phyloP scores from a whole-genome alignment of 1,140 invertebrate genomes.

The Drosophila miranda region DNA sequence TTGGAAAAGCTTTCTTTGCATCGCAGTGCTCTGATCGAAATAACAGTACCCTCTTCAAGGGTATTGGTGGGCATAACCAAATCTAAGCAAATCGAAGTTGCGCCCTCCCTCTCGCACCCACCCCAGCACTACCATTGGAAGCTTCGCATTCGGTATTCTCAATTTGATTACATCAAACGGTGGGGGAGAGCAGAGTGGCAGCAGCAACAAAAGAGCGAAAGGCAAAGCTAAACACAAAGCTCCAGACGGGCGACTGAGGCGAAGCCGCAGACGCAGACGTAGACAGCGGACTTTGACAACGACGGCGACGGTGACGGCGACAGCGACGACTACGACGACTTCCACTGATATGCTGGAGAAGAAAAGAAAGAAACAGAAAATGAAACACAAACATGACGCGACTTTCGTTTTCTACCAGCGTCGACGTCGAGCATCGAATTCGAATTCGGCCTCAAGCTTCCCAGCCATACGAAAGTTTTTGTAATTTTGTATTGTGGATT shows the following conservation, averaged over 20 bases:
- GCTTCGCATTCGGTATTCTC: constrained; percentile 48
- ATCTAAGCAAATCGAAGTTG: too few relatives aligned
- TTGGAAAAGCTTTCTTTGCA: too few relatives aligned
- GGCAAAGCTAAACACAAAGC: constrained; percentile 36
- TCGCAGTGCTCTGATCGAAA: too few relatives aligned
- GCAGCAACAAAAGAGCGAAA: constrained; percentile 54
- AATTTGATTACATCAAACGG: constrained; percentile 76
- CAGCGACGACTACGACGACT: constrained; percentile 11
- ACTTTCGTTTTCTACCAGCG: constrained; percentile 75
- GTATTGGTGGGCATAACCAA: too few relatives aligned
- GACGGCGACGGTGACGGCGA: constrained; percentile 8
- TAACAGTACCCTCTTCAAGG: too few relatives aligned
- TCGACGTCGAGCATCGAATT: constrained; percentile 30
- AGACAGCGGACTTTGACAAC: too few relatives aligned
- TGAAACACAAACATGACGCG: constrained; percentile 54
- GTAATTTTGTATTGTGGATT: constrained; percentile 28
- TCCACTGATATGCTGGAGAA: constrained; percentile 48
- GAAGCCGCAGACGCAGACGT: too few relatives aligned
- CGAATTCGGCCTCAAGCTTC: constrained; percentile 63
- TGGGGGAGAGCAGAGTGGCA: too few relatives aligned
- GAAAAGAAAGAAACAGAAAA: constrained; percentile 38
- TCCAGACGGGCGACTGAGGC: not conserved
- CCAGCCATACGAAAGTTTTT: constrained; percentile 54
- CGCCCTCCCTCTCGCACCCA: not conserved
- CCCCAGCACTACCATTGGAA: constrained; percentile 13